These are phyloP conservation scores for Tachina lurida DNA, from an alignment of 2,888 invertebrate genomes.

Conservation along the genomic window DNA sequence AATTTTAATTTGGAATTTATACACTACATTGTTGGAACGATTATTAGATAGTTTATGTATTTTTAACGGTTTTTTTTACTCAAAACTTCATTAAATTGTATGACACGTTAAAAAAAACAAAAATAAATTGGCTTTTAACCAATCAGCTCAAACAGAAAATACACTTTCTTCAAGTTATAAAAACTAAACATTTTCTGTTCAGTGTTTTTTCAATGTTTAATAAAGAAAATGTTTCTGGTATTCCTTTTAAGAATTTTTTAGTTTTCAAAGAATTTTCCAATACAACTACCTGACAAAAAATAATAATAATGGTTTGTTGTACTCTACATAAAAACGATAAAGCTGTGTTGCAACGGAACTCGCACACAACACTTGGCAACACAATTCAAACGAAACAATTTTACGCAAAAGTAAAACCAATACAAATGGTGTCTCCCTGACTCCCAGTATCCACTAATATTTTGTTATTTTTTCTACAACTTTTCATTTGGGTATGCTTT, in stretches of 20 bases:
- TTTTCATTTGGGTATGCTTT: constrained; percentile 22
- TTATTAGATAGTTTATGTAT: too few relatives aligned
- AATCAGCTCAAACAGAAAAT: constrained; percentile 10
- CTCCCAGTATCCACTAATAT: neutral
- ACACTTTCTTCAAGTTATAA: constrained; percentile 14
- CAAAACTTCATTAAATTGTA: too few relatives aligned
- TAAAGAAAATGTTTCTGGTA: constrained; percentile 1
- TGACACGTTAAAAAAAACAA: neutral
- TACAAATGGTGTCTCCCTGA: neutral
- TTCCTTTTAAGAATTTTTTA: constrained; percentile 12
- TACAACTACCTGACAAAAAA: neutral
- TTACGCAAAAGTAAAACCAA: constrained; percentile 55
- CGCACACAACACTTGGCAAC: constrained; percentile 57
- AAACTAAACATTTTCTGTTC: neutral
- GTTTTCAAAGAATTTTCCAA: constrained; percentile 5
- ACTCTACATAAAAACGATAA: neutral
- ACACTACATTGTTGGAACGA: too few relatives aligned
- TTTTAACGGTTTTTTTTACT: too few relatives aligned
- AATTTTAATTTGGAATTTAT: too few relatives aligned
- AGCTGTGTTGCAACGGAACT: constrained; percentile 48
- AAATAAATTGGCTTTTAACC: constrained; percentile 19
- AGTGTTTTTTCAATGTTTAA: constrained; percentile 29
- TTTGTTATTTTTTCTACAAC: neutral
- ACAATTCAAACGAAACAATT: constrained; percentile 40
- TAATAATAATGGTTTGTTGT: neutral